Evolutionary conservation across 2,888 invertebrate genomes (phyloP), one percentile per base, ranked within the genome.

Genomic region (Lycaena phlaeas): DNA sequence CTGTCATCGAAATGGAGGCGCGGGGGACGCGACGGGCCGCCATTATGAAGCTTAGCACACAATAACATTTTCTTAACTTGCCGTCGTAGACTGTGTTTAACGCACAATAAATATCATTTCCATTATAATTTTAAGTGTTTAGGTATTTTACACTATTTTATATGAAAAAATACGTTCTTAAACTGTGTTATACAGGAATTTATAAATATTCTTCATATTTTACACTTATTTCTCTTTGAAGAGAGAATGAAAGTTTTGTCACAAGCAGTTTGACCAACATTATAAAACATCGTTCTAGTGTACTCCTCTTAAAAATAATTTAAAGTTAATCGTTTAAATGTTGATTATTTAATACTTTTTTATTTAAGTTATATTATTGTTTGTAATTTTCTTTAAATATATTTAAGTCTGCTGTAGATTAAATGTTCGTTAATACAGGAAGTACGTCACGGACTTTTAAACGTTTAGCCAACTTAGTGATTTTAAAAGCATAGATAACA

Each of bases 1-100:
- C 87, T 87, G 87, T 87, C 87, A 88, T 72, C 82, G 85, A 87
- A 85, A 85, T 85, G 78, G 79, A 86, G 85, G 85, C 85, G 87
- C 86, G 88, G 87, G 88, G 87, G 87, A 87, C 87, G 87, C 87
- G 87, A 87, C 86, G 86, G 86, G 84, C 86, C 86, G 88, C 88
- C 87, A 88, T 88, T 86, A 86, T 76, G 78, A 81, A 85, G 82
- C 78, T 76, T 74, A 63, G 62, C 62, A 65, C 81, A 85, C 84
- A 85, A 84, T 74, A 85, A 84, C 84, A 85, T 81, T 69, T 63
- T 76, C 45, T 66, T 34, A 34, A 11, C 22, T 34, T 22, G 12
- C 4, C 34, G 12, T 22, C 22, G 9, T 12, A 34, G 2, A 34
- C 34, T 22, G 12, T 12, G 12, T 34, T 34, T 22, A 12, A 18